phyloP scores from a whole-genome alignment of 2,113 vertebrate genomes.

The Boulengeromyrus knoepffleri region DNA sequence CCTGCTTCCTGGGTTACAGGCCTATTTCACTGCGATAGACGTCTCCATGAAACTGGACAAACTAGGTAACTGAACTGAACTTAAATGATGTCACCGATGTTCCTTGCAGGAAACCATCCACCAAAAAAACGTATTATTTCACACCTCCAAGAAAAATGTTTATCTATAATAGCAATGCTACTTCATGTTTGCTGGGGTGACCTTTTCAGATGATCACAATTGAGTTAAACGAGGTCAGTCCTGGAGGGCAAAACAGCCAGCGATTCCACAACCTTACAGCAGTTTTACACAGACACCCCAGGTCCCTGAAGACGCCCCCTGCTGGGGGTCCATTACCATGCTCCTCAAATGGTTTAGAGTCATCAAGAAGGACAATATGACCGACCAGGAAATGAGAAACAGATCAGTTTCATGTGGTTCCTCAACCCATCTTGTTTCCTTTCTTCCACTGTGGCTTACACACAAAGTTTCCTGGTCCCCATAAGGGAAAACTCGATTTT shows the following conservation, averaged over 20 bases:
- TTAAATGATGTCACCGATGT: neutral
- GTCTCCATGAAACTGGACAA: neutral
- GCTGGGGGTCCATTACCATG: neutral
- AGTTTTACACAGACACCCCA: neutral
- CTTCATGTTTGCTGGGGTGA: neutral
- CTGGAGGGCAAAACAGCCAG: neutral
- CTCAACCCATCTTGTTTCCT: neutral
- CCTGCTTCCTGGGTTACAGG: neutral
- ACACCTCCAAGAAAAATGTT: neutral
- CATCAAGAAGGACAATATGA: neutral
- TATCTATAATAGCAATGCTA: neutral
- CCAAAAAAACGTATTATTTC: neutral
- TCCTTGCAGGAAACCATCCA: neutral
- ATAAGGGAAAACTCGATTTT: too few species aligned
- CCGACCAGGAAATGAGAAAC: neutral
- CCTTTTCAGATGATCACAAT: neutral
- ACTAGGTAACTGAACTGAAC: neutral
- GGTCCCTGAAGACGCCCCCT: neutral
- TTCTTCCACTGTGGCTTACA: neutral
- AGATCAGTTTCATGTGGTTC: neutral
- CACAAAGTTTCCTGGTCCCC: too few species aligned
- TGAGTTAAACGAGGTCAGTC: neutral
- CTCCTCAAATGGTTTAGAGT: neutral
- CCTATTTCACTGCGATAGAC: neutral
- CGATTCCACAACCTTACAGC: neutral